Evolutionary conservation across 2,888 invertebrate species (phyloP), one percentile per base, ranked within the genome.

Genomic region (Brachynemurus nebulosus): DNA sequence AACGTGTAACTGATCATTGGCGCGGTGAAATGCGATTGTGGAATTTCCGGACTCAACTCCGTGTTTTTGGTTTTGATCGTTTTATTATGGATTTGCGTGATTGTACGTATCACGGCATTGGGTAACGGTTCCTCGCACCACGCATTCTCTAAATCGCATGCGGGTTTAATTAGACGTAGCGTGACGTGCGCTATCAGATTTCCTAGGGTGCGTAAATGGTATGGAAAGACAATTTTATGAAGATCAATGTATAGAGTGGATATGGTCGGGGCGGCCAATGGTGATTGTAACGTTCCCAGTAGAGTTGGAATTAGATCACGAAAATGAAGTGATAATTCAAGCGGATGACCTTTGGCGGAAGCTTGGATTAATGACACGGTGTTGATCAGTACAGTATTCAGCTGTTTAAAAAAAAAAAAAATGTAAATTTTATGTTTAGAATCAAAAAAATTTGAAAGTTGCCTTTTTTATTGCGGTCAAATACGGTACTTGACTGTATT

Each of bases 1-100:
- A 90, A 92, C 9, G 77, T 70, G 58, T 85, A 93, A 54, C 83
- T 81, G 66, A 91, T 89, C 1, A 82, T 80, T 2, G 89, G 80
- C 1, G 82, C 80, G 1, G 73, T 71, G 52, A 83, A 71, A 53
- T 67, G 62, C 52, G 59, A 61, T 49, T 55, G 45, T 21, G 63
- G 47, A 2, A 52, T 46, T 1, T 52, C 50, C 4, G 52, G 47
- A 8, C 51, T 49, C 6, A 51, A 44, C n/a, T 57, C 51, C 36
- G 52, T 52, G 37, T 53, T 54, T 16, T 56, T 57, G 47, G 58
- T 60, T 36, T 53, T 56, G 11, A 68, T 67, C 0, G 76, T 76
- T 46, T 60, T 64, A 20, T 62, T 63, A 62, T 75, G 72, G 42
- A 80, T 62, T 49, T 69, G 62, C 52, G 64, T 65, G 33, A 91